Evolutionary conservation across 2,797 vertebrate species (phyloP), one percentile per base, ranked within the genome.

Genomic region (Nyctibius grandis): DNA sequence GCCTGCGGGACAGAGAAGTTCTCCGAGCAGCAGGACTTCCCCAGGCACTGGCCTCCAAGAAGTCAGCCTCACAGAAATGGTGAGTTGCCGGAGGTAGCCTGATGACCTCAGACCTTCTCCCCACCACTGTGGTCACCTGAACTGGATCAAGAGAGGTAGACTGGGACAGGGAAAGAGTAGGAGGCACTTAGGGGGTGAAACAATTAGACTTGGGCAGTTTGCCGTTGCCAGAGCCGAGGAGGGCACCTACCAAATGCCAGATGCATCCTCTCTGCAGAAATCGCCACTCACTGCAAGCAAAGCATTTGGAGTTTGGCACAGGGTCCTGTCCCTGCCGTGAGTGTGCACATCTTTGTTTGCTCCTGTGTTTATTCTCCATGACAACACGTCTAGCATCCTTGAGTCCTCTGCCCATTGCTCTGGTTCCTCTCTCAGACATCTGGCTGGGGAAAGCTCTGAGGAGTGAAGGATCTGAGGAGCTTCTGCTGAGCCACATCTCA

Each of bases 1-100:
- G 53, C 54, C 84, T 5, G 22, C 60, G 15, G 84, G 68, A 75
- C 93, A 93, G 47, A 95, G 82, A 82, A 93, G 28, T 8, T 96
- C 98, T 51, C 97, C 98, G 38, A 80, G 61, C 64, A 77, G 90
- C 28, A 97, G 87, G 78, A 72, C 72, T 45, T 97, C 98, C 40
- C 96, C 97, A 2, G 53, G 95, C 11, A 38, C 83, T 20, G 38
- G 72, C 44, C 85, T 97, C 29, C 96, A 97, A 5, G 97, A 97
- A 92, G 73, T 93, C 6, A 83, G 85, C 75, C 85, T 95, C 6
- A 51, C 96, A 28, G 98, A 98, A 92, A 90, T 95, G 88, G 98
- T 98, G 93, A 98, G 70, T 38, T 4, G 12, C 14, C 4, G 2
- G 56, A 56, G 44, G 47, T 4, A 26, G 53, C 25, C 31, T 15